Conservation (phyloP, 2,797 vertebrate genomes). For the Trachops cirrhosus region DNA sequence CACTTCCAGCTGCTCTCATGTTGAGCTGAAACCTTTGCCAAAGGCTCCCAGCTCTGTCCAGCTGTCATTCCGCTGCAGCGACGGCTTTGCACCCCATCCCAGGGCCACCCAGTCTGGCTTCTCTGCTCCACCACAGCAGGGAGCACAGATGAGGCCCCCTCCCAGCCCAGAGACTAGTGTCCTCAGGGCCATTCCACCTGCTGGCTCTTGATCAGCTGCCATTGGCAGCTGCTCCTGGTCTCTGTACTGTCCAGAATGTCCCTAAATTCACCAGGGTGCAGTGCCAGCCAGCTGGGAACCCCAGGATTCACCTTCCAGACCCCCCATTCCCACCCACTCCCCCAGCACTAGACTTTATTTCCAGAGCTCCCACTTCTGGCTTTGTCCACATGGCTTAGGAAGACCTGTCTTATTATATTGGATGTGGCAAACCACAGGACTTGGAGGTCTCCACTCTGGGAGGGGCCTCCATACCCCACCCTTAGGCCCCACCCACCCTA, state of each 20-base stretch:
- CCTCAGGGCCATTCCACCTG: not conserved
- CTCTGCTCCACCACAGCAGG: not conserved
- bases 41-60: not conserved
- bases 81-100: not conserved
- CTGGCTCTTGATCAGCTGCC: not conserved
- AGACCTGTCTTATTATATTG: not conserved
- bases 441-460: not conserved
- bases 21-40: not conserved
- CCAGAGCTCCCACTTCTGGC: not conserved
- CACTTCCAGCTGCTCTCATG: not conserved
- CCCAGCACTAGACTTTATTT: not conserved
- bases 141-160: not conserved
- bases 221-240: not conserved
- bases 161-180: not conserved
- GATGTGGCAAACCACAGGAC: not conserved
- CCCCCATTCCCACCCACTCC: not conserved
- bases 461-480: not conserved
- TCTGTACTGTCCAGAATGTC: not conserved
- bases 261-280: not conserved
- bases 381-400: not conserved
- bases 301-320: not conserved
- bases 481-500: too few relatives aligned
- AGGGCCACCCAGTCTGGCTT: not conserved
- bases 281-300: not conserved
- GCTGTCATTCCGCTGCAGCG: not conserved